Percentiles rank a stretch among this genome's conserved stretches.
Conservation (phyloP, 2,113 vertebrate genomes). For the Spea multiplicata region DNA sequence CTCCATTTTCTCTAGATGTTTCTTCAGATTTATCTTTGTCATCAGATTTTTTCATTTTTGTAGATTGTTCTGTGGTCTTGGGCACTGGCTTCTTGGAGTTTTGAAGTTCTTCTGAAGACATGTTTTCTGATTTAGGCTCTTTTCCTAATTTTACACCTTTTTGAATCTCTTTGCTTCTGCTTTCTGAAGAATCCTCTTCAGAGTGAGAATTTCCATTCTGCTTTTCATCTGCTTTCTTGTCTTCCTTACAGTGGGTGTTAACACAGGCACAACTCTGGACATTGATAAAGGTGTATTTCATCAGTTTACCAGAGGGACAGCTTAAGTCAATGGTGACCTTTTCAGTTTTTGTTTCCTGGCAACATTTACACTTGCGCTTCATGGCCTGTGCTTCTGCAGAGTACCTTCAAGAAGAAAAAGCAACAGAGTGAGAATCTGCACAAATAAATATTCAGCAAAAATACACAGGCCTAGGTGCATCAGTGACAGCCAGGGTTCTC, state of each 20-base stretch:
- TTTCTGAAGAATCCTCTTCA: neutral
- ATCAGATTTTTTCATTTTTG: neutral
- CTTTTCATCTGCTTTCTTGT: neutral
- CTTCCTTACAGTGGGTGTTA: neutral
- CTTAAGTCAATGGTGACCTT: slow-evolving; percentile 63
- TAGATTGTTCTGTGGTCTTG: neutral
- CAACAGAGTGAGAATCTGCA: neutral
- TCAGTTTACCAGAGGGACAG: slow-evolving; percentile 64
- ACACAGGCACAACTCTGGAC: slow-evolving; percentile 73
- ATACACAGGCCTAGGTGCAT: neutral
- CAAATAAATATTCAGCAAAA: too few relatives aligned
- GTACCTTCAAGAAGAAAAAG: slow-evolving; percentile 66
- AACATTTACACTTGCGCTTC: slow-evolving; percentile 73
- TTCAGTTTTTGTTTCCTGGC: slow-evolving; percentile 67
- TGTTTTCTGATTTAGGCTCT: neutral
- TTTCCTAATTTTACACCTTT: neutral
- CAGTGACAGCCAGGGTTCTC: too few relatives aligned
- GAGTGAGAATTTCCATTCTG: neutral
- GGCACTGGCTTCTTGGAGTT: neutral
- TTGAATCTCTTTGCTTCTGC: neutral
- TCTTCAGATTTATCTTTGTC: neutral
- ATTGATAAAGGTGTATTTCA: slow-evolving; percentile 59
- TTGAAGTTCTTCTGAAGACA: neutral
- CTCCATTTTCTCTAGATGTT: neutral
- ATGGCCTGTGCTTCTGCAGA: slow-evolving; percentile 69